phyloP scores from a whole-genome alignment of 2,888 invertebrate species.

The Exephanes ischioxanthus region DNA sequence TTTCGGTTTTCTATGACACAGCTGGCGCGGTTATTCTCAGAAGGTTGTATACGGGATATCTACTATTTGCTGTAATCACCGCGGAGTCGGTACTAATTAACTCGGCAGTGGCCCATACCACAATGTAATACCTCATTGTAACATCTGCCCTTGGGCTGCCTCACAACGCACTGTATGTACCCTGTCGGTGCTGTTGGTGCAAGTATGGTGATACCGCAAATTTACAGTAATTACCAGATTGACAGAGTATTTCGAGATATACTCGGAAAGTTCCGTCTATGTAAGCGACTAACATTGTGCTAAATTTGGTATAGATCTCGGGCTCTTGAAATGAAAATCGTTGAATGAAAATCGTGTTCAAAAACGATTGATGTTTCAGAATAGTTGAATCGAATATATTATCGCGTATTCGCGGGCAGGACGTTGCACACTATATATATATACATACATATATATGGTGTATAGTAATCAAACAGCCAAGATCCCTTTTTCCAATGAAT shows the following conservation, averaged over 20 bases:
- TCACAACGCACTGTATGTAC: slow-evolving; percentile 12
- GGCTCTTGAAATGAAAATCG: too few relatives aligned
- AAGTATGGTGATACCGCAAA: slow-evolving; percentile 23
- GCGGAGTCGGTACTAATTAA: slow-evolving; percentile 52
- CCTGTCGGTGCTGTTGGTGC: neutral
- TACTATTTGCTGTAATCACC: slow-evolving; percentile 47
- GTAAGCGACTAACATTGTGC: slow-evolving; percentile 4
- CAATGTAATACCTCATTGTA: slow-evolving; percentile 59
- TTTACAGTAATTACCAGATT: slow-evolving; percentile 52
- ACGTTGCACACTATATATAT: neutral
- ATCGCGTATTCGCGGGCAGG: neutral
- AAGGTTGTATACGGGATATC: slow-evolving; percentile 35
- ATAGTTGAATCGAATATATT: slow-evolving; percentile 28
- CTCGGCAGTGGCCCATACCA: slow-evolving; percentile 20
- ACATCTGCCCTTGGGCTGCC: slow-evolving; percentile 25
- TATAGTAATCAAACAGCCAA: slow-evolving; percentile 63
- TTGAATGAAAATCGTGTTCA: neutral
- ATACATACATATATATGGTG: neutral
- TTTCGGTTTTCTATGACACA: slow-evolving; percentile 37
- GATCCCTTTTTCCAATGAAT: slow-evolving; percentile 69
- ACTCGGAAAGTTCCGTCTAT: slow-evolving; percentile 16
- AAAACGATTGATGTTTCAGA: slow-evolving; percentile 13
- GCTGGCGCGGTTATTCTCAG: slow-evolving; percentile 11
- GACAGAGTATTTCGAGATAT: slow-evolving; percentile 25
- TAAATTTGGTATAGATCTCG: neutral